These are phyloP conservation scores for Bombyx mori DNA, from an alignment of 1,140 invertebrate species.

Conservation along the genomic window ASM3026992v2 NC_085117.1:15264501-15265000, in stretches of 20 bases:
- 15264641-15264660: too few relatives aligned
- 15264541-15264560: too few relatives aligned
- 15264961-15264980: constrained; percentile 88
- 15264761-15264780: constrained; percentile 24
- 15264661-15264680: too few relatives aligned
- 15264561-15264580: too few relatives aligned
- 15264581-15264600: too few relatives aligned
- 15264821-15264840: constrained; percentile 54
- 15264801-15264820: constrained; percentile 86
- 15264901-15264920: constrained; percentile 96
- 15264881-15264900: constrained; percentile 88
- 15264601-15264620: too few relatives aligned
- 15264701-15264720: too few relatives aligned
- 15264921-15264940: constrained; percentile 96
- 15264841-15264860: constrained; percentile 74
- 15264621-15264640: too few relatives aligned
- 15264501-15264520: too few relatives aligned
- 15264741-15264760: neutral
- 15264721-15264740: neutral
- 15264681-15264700: too few relatives aligned
- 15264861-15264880: constrained; percentile 82
- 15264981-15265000: constrained; percentile 89
- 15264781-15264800: constrained; percentile 76
- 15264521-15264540: too few relatives aligned
- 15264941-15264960: constrained; percentile 91